Evolutionary conservation across 2,797 vertebrate species (phyloP).

Genomic region (Anas bernieri): DNA sequence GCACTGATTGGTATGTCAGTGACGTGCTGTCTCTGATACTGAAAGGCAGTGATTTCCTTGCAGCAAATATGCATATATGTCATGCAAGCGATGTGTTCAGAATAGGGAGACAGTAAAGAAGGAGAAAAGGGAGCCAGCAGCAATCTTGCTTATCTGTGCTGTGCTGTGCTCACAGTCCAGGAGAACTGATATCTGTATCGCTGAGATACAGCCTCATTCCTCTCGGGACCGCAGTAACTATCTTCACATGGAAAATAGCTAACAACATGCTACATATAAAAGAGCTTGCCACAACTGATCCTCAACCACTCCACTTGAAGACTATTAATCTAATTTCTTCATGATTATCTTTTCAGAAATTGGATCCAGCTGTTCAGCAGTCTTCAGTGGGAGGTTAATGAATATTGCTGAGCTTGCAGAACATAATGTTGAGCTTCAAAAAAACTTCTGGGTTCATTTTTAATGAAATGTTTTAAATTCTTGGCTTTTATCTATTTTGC

Average conservation of each 20-base stretch:
- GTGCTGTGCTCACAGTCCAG: constrained; percentile 3
- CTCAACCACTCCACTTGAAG: constrained; percentile 34
- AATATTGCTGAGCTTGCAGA: constrained; percentile 66
- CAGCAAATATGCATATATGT: constrained; percentile 2
- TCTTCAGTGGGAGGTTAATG: constrained; percentile 64
- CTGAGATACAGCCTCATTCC: not conserved
- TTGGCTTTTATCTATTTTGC: constrained; percentile 52
- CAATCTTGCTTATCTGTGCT: constrained; percentile 29
- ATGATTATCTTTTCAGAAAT: constrained; percentile 70
- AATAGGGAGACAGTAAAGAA: not conserved
- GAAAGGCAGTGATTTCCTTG: constrained; percentile 26
- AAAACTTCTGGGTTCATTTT: constrained; percentile 54
- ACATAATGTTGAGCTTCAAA: constrained; percentile 59
- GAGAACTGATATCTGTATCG: not conserved
- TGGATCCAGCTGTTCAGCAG: constrained; percentile 67
- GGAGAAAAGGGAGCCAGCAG: not conserved
- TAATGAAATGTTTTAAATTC: constrained; percentile 61
- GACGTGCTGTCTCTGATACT: not conserved
- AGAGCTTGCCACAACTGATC: constrained; percentile 37
- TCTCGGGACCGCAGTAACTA: not conserved
- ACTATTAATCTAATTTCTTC: constrained; percentile 70
- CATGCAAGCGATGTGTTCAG: not conserved
- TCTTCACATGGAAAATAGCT: constrained; percentile 8
- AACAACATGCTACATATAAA: constrained; percentile 12
- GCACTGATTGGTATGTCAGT: not conserved